Conservation (phyloP, 2,113 vertebrate genomes). For the Nycticryphes semicollaris region DNA sequence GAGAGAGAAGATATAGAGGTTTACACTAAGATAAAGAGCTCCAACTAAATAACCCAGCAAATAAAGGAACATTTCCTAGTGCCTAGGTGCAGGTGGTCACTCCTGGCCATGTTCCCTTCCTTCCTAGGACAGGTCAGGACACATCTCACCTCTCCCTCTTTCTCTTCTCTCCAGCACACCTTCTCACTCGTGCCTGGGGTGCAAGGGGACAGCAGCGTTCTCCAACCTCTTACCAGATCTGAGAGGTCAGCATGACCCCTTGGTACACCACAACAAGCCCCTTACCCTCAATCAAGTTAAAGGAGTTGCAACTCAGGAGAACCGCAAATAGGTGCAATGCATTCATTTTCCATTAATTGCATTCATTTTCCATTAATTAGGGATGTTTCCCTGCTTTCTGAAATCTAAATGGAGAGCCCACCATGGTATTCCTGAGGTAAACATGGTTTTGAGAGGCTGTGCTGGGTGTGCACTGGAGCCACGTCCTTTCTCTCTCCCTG, state of each 20-base stretch:
- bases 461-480: neutral
- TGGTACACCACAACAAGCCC: neutral
- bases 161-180: neutral
- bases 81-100: neutral
- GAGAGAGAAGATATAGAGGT: neutral
- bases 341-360: neutral
- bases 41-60: neutral
- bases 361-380: neutral
- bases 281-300: fast-evolving
- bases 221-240: neutral
- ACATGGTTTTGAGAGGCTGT: neutral
- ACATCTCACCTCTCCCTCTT: neutral
- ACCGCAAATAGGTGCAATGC: neutral
- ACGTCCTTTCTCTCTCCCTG: neutral
- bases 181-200: neutral
- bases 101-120: neutral
- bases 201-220: neutral
- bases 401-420: neutral
- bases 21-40: neutral
- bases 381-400: neutral
- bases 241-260: neutral
- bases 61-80: neutral
- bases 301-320: neutral
- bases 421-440: neutral
- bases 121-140: neutral